Evolutionary conservation across 2,797 vertebrate genomes (phyloP), one percentile per base, ranked within the genome.

Genomic region (Sebastes itinus): DNA sequence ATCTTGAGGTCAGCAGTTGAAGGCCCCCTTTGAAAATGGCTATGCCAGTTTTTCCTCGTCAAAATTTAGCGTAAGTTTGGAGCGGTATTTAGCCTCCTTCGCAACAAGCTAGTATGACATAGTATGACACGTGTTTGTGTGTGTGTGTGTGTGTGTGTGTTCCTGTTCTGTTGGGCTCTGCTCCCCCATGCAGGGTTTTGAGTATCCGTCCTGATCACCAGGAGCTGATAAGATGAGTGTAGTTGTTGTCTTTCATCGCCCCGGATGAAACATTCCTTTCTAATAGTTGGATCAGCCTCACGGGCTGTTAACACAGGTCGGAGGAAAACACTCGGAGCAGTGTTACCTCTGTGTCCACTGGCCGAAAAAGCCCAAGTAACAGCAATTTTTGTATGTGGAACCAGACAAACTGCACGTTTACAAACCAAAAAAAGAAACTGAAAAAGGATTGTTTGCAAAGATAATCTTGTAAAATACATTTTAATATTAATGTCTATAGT

Each of bases 181-280:
- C 81, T 85, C 90, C 87, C 67, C 62, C 71, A 69, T 70, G 80
- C 65, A 18, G 78, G 89, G 93, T 94, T 95, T 90, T 94, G 91
- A 95, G 91, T 90, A 91, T 87, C 88, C 82, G 79, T 91, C 90
- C 91, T 94, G 95, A 96, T 94, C 81, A 92, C 88, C 90, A 94
- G 95, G 94, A 93, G 94, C 95, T 95, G 96, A 96, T 97, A 97
- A 96, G 96, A 94, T 88, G 91, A 92, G 80, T 91, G 93, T 94
- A 95, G 95, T 95, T 93, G 93, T 95, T 94, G 91, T 97, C 96
- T 92, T 86, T 97, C 97, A 96, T 95, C 95, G 70, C 96, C 93
- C 94, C 72, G 96, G 95, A 97, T 97, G 95, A 97, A 96, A 97
- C 96, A 97, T 97, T 97, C 96, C 97, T 96, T 78, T 85, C 82